Evolutionary conservation across 2,888 invertebrate genomes (phyloP).

Genomic region (Dysmachus trigonus): DNA sequence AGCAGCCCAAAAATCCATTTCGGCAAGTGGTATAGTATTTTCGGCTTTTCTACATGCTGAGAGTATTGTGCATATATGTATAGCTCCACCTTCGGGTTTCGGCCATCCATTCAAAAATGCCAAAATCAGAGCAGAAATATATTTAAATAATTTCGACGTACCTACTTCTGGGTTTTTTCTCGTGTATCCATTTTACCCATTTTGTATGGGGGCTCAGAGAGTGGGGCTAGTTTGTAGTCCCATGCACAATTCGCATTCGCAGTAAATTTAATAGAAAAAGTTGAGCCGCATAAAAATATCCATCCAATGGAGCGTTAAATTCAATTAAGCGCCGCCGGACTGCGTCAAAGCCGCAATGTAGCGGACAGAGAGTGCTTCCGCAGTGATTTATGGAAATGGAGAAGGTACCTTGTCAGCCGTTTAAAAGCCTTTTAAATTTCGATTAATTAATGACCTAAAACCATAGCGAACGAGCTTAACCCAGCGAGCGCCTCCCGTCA

Average conservation of each 20-base stretch:
- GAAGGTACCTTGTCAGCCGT: slow-evolving; percentile 22
- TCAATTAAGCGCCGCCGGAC: slow-evolving; percentile 22
- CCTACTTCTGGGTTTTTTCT: neutral
- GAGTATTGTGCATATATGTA: neutral
- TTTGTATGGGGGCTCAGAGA: neutral
- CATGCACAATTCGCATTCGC: neutral
- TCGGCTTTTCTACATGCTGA: neutral
- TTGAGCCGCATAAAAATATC: slow-evolving; percentile 20
- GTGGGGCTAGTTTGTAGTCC: neutral
- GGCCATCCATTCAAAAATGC: slow-evolving; percentile 3
- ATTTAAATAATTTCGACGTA: slow-evolving; percentile 5
- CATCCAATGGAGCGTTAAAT: slow-evolving; percentile 37
- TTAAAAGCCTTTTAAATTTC: slow-evolving; percentile 34
- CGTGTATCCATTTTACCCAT: neutral
- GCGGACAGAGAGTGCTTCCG: slow-evolving; percentile 19
- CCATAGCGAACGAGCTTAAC: neutral
- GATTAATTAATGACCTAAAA: slow-evolving; percentile 34
- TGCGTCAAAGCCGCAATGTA: slow-evolving; percentile 28
- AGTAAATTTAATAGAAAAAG: slow-evolving; percentile 35
- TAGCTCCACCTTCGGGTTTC: neutral
- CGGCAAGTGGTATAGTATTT: neutral
- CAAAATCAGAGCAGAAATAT: slow-evolving; percentile 13
- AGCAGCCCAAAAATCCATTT: neutral
- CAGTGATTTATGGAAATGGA: slow-evolving; percentile 41
- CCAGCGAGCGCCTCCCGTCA: neutral